Conservation (phyloP, 2,113 vertebrate genomes). For the Asarcornis scutulata region DNA sequence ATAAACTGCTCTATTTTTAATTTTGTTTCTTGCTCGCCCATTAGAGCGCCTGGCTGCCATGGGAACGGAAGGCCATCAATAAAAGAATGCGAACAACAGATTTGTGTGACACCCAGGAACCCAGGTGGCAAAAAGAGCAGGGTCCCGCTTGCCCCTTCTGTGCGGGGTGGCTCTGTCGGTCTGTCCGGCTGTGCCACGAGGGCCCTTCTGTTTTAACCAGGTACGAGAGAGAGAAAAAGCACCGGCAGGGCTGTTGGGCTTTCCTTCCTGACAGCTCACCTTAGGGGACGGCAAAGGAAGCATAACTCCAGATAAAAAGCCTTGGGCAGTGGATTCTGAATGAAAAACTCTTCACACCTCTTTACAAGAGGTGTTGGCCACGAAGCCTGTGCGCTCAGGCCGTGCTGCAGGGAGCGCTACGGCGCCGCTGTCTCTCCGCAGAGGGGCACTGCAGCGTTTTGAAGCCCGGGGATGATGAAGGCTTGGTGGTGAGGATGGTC, state of each 20-base stretch:
- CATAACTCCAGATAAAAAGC: not conserved
- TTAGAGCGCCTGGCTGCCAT: not conserved
- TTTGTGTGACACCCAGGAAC: not conserved
- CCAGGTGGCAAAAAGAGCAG: not conserved
- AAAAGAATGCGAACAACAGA: not conserved
- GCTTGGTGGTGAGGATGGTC: not conserved
- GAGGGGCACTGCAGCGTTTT: slow-evolving; percentile 26
- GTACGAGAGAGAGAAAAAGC: not conserved
- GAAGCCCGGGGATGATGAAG: not conserved
- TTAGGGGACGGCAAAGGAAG: not conserved
- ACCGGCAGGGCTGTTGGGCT: not conserved
- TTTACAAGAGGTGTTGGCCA: not conserved
- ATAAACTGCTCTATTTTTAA: not conserved
- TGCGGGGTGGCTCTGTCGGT: not conserved
- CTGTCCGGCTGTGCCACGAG: not conserved
- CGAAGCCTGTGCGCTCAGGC: not conserved
- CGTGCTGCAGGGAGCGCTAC: fast-evolving
- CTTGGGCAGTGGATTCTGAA: not conserved
- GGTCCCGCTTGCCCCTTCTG: not conserved
- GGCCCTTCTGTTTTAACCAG: not conserved
- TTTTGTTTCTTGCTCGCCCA: not conserved
- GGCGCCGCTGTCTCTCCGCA: not conserved
- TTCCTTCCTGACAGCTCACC: not conserved
- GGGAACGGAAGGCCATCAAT: not conserved
- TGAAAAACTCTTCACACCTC: not conserved